These are phyloP conservation scores for Eurois occulta DNA, from an alignment of 2,888 invertebrate genomes.

Conservation along the genomic window DNA sequence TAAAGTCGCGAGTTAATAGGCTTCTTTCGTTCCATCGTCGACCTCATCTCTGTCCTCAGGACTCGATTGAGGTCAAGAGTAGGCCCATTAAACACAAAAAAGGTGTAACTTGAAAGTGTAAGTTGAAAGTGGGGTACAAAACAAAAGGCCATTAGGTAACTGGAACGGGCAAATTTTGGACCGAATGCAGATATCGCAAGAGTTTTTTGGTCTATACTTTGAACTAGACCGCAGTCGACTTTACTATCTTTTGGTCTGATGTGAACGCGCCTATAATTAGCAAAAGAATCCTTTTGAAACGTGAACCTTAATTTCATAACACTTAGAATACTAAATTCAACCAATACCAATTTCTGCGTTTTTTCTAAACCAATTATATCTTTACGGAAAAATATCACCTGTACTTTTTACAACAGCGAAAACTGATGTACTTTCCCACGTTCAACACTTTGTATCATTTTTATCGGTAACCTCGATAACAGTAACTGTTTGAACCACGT, in stretches of 20 bases:
- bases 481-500: constrained; percentile 7
- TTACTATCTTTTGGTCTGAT: background rate
- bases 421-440: constrained; percentile 32
- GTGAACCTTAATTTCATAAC: too few species aligned
- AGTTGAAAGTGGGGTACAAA: background rate
- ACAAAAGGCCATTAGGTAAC: background rate
- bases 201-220: background rate
- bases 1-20: too few species aligned
- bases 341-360: background rate
- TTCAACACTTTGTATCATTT: background rate
- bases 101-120: background rate
- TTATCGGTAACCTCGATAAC: background rate
- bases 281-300: background rate
- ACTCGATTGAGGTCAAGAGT: too few species aligned
- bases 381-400: constrained; percentile 4
- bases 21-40: too few species aligned
- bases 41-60: too few species aligned
- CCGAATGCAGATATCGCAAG: background rate
- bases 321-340: background rate
- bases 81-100: too few species aligned
- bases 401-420: background rate
- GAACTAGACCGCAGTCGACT: background rate
- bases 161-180: background rate
- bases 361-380: too few species aligned
- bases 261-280: background rate